Evolutionary conservation across 2,888 invertebrate genomes (phyloP), one percentile per base, ranked within the genome.

Genomic region (Erebia ligea): DNA sequence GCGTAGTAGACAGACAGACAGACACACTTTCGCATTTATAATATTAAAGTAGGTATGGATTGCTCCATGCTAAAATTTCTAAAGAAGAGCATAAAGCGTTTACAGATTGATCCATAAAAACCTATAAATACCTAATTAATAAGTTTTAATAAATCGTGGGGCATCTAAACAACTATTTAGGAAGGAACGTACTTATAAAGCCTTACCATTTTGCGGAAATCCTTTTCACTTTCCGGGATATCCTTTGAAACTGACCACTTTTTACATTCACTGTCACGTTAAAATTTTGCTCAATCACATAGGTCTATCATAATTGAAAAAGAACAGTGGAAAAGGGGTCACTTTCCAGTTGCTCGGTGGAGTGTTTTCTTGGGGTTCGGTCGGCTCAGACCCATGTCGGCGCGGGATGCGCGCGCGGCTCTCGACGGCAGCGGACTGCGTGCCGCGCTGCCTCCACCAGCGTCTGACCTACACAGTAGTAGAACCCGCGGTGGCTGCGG

Each of bases 391-490:
- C 80, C 86, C 91, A 91, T 91, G 83, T 83, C 85, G 84, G 82
- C 82, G 82, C 81, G 76, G 74, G 79, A 68, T 78, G 77, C 84
- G 82, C 86, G 84, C 88, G 88, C 89, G 87, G 80, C 85, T 80
- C 81, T 82, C 80, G 87, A 79, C 84, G 82, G 82, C 83, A 80
- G 80, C 84, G 85, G 81, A 91, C 89, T 91, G 89, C 75, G 80
- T 54, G 54, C 76, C 75, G 80, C 25, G 69, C 68, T 75, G 75
- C 81, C 79, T 73, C 88, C 85, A 82, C 79, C 76, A 77, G 81
- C 84, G 79, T 84, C 85, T 90, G 92, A 92, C 92, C 91, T 90
- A 92, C 90, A 91, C 89, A 88, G 34, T 34, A n/a, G n/a, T n/a
- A n/a, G n/a, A n/a, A 34, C 34, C 34, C 34, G 34, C 82, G 82